Percentiles rank a stretch among this genome's conserved stretches.
These are phyloP conservation scores for Sarcophaga variegata DNA, from an alignment of 2,888 invertebrate genomes.

Conservation along the genomic window DNA sequence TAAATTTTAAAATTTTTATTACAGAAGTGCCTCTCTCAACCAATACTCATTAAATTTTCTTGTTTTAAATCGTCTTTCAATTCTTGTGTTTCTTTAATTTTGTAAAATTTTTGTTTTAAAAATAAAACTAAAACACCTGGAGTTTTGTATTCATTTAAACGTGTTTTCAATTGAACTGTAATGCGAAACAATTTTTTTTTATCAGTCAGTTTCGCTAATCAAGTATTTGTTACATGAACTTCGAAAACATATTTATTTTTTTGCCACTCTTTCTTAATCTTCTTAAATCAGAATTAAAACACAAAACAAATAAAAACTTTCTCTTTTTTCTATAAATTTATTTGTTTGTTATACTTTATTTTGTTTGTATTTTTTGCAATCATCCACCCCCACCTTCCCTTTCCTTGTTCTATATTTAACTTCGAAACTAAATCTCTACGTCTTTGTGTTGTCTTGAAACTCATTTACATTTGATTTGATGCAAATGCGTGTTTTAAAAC, in stretches of 20 bases:
- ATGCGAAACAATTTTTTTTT: too few relatives aligned
- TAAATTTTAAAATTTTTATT: constrained; percentile 18
- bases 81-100: too few relatives aligned
- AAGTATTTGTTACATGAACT: background rate
- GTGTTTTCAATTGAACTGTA: too few relatives aligned
- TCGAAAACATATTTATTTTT: background rate
- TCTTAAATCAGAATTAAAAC: too few relatives aligned
- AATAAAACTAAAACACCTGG: constrained; percentile 11
- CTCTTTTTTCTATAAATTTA: constrained; percentile 30
- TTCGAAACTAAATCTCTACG: background rate
- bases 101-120: background rate
- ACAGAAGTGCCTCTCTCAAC: constrained; percentile 74
- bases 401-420: background rate
- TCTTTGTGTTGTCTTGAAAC: background rate
- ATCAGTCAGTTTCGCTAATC: too few relatives aligned
- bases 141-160: background rate
- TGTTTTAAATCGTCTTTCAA: too few relatives aligned
- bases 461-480: background rate
- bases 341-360: background rate
- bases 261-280: background rate
- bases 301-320: constrained; percentile 23
- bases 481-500: background rate
- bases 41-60: background rate
- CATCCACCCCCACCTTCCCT: background rate
- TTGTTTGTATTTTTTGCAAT: background rate